A percentile compares a stretch with the other conserved stretches of the same genome.
phyloP scores from a whole-genome alignment of 2,113 vertebrate genomes.

The Aspidoscelis tigris region DNA sequence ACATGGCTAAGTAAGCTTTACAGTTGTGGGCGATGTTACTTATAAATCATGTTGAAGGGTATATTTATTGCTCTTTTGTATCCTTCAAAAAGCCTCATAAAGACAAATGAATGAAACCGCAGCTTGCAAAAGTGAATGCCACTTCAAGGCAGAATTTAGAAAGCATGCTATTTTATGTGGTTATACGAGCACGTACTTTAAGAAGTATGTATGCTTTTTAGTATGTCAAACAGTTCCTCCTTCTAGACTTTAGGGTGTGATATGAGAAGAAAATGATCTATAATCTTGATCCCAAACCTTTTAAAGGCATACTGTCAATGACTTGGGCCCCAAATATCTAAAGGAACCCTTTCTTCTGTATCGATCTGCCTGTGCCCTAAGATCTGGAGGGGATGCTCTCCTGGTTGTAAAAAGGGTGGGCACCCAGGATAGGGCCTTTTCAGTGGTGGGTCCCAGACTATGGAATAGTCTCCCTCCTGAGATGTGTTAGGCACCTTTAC shows the following conservation, averaged over 20 bases:
- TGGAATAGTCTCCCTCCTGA: no score
- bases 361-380: no score
- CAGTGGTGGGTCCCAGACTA: no score
- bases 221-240: constrained; percentile 34
- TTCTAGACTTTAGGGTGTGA: constrained; percentile 20
- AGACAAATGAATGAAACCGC: constrained; percentile 76
- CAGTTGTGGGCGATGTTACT: background rate
- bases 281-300: no score
- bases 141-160: constrained; percentile 76
- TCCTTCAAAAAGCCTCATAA: constrained; percentile 54
- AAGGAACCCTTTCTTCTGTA: no score
- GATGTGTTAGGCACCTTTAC: no score
- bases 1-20: constrained; percentile 13
- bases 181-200: constrained; percentile 62
- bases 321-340: no score
- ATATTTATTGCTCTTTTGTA: constrained; percentile 53
- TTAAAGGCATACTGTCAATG: no score
- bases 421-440: no score
- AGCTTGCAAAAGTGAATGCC: constrained; percentile 76
- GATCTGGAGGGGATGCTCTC: no score
- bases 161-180: constrained; percentile 68
- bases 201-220: constrained; percentile 46
- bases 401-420: no score
- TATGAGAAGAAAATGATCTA: no score
- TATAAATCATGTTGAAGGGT: constrained; percentile 46